Evolutionary conservation across 2,888 invertebrate genomes (phyloP), one percentile per base, ranked within the genome.

Genomic region (Neoascia interrupta): DNA sequence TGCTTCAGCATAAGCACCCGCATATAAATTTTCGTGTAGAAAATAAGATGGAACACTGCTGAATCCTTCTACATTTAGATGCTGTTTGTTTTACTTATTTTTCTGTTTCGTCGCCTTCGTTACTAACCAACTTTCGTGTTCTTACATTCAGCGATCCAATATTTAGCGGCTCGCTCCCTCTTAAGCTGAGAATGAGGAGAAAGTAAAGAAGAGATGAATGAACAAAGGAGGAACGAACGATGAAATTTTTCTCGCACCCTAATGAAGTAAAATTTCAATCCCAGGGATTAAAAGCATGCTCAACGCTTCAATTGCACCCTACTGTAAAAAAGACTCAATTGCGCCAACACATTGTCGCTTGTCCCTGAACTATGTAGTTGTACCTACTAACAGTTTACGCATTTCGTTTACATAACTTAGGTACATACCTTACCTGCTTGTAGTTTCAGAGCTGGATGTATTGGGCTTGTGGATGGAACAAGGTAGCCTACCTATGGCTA

Each of bases 191-290:
- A n/a, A n/a, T n/a, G n/a, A n/a, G n/a, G n/a, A n/a, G n/a, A n/a
- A n/a, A n/a, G n/a, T n/a, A n/a, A n/a, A n/a, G n/a, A n/a, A n/a
- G n/a, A n/a, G n/a, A n/a, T n/a, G n/a, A n/a, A n/a, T n/a, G n/a
- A n/a, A n/a, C n/a, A n/a, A n/a, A n/a, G n/a, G n/a, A n/a, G n/a
- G n/a, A n/a, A n/a, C n/a, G n/a, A 43, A n/a, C n/a, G n/a, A n/a
- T n/a, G n/a, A n/a, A n/a, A n/a, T 39, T 41, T 18, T 19, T 39
- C 11, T 19, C 2, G 4, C 39, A 41, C 5, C 43, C 43, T 73
- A 69, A 75, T 75, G 61, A 75, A 75, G 61, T 75, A 61, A 75
- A 69, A 28, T 54, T 61, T 16, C 61, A 69, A 68, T 68, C 54
- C 39, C 18, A 45, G 16, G 16, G 58, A 61, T 66, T 45, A 11